These are phyloP conservation scores for Melipona beecheii DNA, from an alignment of 2,888 invertebrate genomes.

Conservation along the genomic window DNA sequence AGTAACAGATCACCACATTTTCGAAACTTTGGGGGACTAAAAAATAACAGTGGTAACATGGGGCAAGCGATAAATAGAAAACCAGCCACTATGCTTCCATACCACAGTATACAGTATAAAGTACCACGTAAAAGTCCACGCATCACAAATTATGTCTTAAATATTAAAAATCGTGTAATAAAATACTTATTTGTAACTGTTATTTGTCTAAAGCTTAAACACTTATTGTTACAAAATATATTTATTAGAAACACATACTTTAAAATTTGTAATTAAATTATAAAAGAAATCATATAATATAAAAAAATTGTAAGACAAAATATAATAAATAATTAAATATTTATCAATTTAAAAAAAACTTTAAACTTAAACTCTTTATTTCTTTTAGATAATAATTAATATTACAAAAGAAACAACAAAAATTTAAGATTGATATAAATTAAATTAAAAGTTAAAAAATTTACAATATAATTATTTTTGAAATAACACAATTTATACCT, in stretches of 20 bases:
- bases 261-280: neutral
- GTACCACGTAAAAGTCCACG: slow-evolving; percentile 82
- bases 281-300: neutral
- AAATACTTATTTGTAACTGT: neutral
- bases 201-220: neutral
- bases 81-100: slow-evolving; percentile 85
- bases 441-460: slow-evolving; percentile 3
- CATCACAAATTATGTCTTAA: slow-evolving; percentile 70
- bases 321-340: neutral
- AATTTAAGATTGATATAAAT: slow-evolving; percentile 6
- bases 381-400: neutral
- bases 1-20: slow-evolving; percentile 89
- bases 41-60: slow-evolving; percentile 88
- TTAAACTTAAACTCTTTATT: neutral
- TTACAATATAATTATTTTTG: slow-evolving; percentile 15
- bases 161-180: slow-evolving; percentile 14
- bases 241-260: neutral
- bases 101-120: slow-evolving; percentile 85
- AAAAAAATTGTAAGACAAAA: neutral
- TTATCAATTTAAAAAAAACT: slow-evolving; percentile 4
- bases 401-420: neutral
- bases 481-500: slow-evolving; percentile 36
- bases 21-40: slow-evolving; percentile 89
- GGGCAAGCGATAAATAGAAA: slow-evolving; percentile 88
- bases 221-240: neutral